Conservation (phyloP, 1,140 invertebrate genomes). For the Phocides pigmalion region DNA sequence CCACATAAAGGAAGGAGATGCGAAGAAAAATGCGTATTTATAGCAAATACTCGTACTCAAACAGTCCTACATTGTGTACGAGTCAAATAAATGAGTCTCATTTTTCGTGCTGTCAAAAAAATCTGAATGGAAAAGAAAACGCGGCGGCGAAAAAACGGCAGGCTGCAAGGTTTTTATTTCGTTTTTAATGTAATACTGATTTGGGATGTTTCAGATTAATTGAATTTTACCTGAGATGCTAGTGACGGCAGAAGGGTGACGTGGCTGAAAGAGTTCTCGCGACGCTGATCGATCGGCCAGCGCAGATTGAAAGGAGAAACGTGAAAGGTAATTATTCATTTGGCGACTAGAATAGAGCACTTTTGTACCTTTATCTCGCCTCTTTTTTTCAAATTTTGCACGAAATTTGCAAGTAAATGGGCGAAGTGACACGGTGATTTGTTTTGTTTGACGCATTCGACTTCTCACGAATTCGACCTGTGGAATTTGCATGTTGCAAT, state of each 20-base stretch:
- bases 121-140: constrained; percentile 83
- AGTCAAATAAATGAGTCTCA: constrained; percentile 83
- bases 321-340: constrained; percentile 83
- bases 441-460: constrained; percentile 64
- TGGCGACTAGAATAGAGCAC: constrained; percentile 83
- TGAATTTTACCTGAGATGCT: constrained; percentile 76
- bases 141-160: constrained; percentile 75
- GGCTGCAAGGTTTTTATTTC: constrained; percentile 76
- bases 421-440: constrained; percentile 77
- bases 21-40: constrained; percentile 84
- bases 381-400: constrained; percentile 78
- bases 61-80: constrained; percentile 83
- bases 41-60: constrained; percentile 84
- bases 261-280: constrained; percentile 76
- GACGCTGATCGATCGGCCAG: constrained; percentile 79
- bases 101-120: constrained; percentile 84
- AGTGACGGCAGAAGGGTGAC: constrained; percentile 71
- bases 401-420: constrained; percentile 83
- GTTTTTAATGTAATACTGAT: constrained; percentile 83
- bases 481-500: constrained; percentile 41
- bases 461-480: constrained; percentile 67
- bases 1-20: constrained; percentile 79
- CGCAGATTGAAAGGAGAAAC: constrained; percentile 81
- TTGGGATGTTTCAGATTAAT: constrained; percentile 83
- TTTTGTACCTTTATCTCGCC: constrained; percentile 82